Evolutionary conservation across 1,140 invertebrate species (phyloP).

Genomic region (Caerostris extrusa): DNA sequence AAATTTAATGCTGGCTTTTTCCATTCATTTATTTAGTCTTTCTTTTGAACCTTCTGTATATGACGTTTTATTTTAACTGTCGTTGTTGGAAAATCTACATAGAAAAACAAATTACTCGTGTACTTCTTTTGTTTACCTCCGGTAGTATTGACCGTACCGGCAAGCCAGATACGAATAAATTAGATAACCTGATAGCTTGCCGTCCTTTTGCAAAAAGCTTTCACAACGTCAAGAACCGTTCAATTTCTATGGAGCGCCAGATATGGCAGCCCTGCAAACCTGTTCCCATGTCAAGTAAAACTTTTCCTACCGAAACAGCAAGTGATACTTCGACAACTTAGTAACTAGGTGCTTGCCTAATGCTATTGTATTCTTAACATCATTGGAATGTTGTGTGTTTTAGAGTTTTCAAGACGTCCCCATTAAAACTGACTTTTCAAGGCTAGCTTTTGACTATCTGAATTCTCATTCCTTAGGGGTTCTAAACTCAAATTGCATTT

Average conservation of each 20-base stretch:
- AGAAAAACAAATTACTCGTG: not conserved
- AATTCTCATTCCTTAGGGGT: slow-evolving; percentile 21
- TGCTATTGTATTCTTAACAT: slow-evolving; percentile 34
- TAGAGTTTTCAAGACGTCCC: slow-evolving; percentile 40
- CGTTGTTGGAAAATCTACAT: not conserved
- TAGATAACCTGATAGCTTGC: slow-evolving; percentile 10
- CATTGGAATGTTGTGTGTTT: slow-evolving; percentile 37
- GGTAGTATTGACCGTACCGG: slow-evolving; percentile 5
- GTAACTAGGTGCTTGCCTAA: slow-evolving; percentile 57
- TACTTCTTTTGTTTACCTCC: not conserved
- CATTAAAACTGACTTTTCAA: slow-evolving; percentile 26
- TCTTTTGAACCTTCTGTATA: not conserved
- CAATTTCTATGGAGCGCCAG: not conserved
- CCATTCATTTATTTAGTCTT: not conserved
- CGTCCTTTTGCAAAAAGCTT: not conserved
- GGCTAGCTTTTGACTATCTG: slow-evolving; percentile 29
- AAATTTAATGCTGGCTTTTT: not conserved
- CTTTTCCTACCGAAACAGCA: not conserved
- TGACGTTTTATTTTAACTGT: not conserved
- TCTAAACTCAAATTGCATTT: not conserved
- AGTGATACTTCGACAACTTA: slow-evolving; percentile 52
- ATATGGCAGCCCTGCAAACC: slow-evolving; percentile 59
- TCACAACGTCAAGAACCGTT: not conserved
- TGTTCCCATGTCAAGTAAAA: slow-evolving; percentile 9
- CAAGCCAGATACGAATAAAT: not conserved